A percentile compares a stretch with the other conserved stretches of the same genome.
These are phyloP conservation scores for Gobionotothen gibberifrons DNA, from an alignment of 2,797 vertebrate species.

Conservation along the genomic window DNA sequence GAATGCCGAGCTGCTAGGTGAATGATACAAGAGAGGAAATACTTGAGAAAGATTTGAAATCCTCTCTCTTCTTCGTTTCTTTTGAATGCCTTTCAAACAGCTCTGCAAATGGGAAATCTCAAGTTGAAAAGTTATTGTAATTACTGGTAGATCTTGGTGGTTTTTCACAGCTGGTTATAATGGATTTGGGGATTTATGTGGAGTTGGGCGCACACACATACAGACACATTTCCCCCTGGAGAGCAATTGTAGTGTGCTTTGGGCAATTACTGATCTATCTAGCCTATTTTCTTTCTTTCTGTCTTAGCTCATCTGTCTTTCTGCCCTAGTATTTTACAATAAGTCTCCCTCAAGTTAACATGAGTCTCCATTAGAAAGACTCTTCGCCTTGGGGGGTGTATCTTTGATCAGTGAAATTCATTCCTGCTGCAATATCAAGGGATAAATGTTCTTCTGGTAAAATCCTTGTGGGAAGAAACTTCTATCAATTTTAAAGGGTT, in stretches of 20 bases:
- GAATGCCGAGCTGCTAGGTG: conserved; percentile 9
- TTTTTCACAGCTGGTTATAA: conserved; percentile 16
- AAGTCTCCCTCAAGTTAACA: conserved; percentile 31
- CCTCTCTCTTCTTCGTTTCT: conserved; percentile 1
- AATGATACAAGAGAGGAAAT: conserved; percentile 37
- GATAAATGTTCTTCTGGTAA: conserved; percentile 31
- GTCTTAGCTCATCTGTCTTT: conserved; percentile 25
- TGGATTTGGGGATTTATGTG: conserved; percentile 10
- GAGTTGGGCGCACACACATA: conserved; percentile 5
- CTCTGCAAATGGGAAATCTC: conserved; percentile 25
- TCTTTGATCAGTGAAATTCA: conserved; percentile 61
- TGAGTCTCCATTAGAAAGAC: conserved; percentile 40
- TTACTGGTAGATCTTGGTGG: conserved; percentile 2
- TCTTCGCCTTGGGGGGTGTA: conserved; percentile 19
- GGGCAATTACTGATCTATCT: conserved; percentile 35
- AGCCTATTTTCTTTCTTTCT: conserved; percentile 4
- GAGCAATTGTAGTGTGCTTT: conserved; percentile 15
- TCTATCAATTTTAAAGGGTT: conserved; percentile 21
- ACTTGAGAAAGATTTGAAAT: conserved; percentile 18
- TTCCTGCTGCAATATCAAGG: conserved; percentile 44
- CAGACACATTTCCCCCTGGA: conserved; percentile 9
- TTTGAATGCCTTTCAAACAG: conserved; percentile 19
- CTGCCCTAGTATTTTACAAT: conserved; percentile 23
- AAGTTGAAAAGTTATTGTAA: conserved; percentile 12
- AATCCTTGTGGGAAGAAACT: conserved; percentile 22